A percentile compares a stretch with the other conserved stretches of the same genome.
Evolutionary conservation across 2,888 invertebrate genomes (phyloP).

Genomic region (Coleophora deauratella): DNA sequence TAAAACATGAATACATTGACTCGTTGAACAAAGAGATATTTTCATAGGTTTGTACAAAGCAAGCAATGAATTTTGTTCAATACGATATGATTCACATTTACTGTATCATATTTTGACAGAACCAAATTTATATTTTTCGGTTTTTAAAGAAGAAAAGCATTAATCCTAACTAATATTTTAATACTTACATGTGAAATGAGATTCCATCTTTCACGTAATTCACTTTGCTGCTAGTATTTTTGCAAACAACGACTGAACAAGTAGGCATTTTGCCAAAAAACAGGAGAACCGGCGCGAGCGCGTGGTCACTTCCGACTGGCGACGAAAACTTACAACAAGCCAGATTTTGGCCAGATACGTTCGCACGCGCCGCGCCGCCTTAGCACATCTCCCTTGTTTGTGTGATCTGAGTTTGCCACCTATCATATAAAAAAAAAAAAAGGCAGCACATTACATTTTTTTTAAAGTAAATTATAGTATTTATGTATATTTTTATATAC

Average conservation of each 20-base stretch:
- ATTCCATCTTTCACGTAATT: constrained; percentile 1
- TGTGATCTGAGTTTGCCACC: neutral
- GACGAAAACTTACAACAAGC: neutral
- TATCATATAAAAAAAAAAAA: too few species aligned
- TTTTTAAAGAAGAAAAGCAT: neutral
- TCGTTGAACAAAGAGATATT: neutral
- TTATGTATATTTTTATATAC: too few species aligned
- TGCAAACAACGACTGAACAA: neutral
- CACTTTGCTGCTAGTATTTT: neutral
- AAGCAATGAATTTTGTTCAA: neutral
- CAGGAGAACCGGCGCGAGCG: neutral
- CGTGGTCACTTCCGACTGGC: neutral
- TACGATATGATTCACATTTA: neutral
- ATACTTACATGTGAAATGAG: constrained; percentile 9
- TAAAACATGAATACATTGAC: neutral
- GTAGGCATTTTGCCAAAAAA: neutral
- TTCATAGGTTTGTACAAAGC: neutral
- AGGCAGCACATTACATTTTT: too few species aligned
- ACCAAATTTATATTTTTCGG: neutral
- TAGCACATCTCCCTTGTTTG: neutral
- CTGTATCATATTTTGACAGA: neutral
- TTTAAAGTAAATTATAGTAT: too few species aligned
- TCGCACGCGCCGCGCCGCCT: neutral
- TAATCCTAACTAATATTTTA: constrained; percentile 4
- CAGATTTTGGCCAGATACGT: neutral